Percentiles rank a stretch among this genome's conserved stretches.
Conservation (phyloP, 1,140 invertebrate species). For the Rhagoletis pomonella region DNA sequence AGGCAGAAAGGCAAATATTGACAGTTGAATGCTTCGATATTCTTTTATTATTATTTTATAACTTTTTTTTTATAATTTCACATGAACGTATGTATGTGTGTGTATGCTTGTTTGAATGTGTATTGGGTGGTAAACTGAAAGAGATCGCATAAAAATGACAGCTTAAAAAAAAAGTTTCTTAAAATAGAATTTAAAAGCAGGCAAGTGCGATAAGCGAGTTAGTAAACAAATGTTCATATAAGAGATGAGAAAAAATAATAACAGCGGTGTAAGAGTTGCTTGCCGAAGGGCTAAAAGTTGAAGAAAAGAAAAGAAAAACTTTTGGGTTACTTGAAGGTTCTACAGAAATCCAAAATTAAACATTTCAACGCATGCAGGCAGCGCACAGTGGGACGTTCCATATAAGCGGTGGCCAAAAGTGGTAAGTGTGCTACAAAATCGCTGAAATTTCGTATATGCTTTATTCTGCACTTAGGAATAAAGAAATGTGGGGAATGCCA, state of each 20-base stretch:
- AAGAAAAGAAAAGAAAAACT: background rate
- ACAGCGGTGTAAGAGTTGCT: background rate
- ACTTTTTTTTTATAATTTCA: background rate
- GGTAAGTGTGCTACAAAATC: too few relatives aligned
- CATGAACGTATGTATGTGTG: background rate
- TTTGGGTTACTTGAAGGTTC: too few relatives aligned
- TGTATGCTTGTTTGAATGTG: background rate
- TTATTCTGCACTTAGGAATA: too few relatives aligned
- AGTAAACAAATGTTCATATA: background rate
- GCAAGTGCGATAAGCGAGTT: background rate
- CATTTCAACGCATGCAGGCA: too few relatives aligned
- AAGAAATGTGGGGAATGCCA: too few relatives aligned
- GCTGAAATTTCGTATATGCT: too few relatives aligned
- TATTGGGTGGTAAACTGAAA: background rate
- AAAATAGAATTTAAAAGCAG: background rate
- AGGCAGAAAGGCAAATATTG: background rate
- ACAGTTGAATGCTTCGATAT: background rate
- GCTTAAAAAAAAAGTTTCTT: background rate
- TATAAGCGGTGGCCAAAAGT: too few relatives aligned
- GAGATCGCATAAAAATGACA: background rate
- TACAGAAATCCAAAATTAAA: too few relatives aligned
- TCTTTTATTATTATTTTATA: constrained; percentile 11
- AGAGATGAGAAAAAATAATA: background rate
- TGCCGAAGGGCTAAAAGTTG: background rate
- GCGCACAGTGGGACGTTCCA: too few relatives aligned